Evolutionary conservation across 2,797 vertebrate genomes (phyloP), one percentile per base, ranked within the genome.

Genomic region (Heterohyrax brucei): DNA sequence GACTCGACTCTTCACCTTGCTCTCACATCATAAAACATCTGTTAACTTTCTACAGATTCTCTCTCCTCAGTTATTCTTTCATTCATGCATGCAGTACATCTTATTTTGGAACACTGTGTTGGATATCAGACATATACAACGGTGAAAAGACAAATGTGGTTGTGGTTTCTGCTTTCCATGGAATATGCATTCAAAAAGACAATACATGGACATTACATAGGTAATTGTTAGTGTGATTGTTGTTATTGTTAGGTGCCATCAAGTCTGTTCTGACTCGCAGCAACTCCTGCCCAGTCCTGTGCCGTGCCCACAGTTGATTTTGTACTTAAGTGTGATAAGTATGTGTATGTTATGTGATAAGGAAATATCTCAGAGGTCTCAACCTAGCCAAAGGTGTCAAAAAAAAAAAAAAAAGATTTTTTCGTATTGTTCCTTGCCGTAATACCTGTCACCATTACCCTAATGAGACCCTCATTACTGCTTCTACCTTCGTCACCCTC

Each of bases 51-150:
- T 86, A 89, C 2, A 89, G 21, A 48, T 91, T 93, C 28, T 28
- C 0, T 84, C 33, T 82, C 8, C 24, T 68, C 50, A 50, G 3
- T 89, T 78, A 70, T 33, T 76, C n/a, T 78, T 87, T 66, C 18
- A 61, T 13, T 70, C n/a, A 59, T 78, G 30, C n/a, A 30, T 64
- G 93, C 33, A 93, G 33, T 84, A 92, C 96, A 94, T 93, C 19
- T 48, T 91, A 33, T 62, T 89, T 82, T 10, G 39, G 16, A 77
- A 16, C 6, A 44, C 53, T 82, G 59, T 68, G 4, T 68, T 87
- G 50, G 70, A 12, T n/a, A 64, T 1, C 7, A 13, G 70, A 56
- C 12, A 16, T 33, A 75, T 46, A n/a, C 5, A 66, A 30, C 53
- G 22, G 7, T 50, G 62, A 86, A 83, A 79, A 91, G 16, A 77